Conservation (phyloP, 2,888 invertebrate genomes). For the Agonopterix alstromeriana region DNA sequence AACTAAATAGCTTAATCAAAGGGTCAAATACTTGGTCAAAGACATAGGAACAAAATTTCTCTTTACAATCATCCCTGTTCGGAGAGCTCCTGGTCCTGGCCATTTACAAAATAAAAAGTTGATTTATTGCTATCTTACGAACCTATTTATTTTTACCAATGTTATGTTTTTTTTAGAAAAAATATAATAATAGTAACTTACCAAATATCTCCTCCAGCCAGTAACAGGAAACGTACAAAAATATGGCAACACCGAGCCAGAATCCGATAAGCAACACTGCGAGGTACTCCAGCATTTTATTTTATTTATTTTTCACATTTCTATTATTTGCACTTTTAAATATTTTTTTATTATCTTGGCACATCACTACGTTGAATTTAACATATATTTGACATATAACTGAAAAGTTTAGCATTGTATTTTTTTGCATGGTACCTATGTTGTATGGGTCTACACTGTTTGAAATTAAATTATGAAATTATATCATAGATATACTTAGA, state of each 20-base stretch:
- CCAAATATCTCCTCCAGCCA: conserved; percentile 79
- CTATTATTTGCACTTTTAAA: neutral
- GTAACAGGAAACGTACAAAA: conserved; percentile 72
- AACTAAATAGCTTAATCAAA: too few relatives aligned
- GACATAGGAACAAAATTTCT: too few relatives aligned
- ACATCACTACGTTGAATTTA: neutral
- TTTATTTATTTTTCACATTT: neutral
- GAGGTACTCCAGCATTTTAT: conserved; percentile 62
- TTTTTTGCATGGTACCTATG: neutral
- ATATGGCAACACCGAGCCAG: conserved; percentile 70
- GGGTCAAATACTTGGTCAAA: too few relatives aligned
- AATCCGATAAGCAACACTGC: conserved; percentile 62
- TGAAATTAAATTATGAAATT: too few relatives aligned
- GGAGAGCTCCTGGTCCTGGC: too few relatives aligned
- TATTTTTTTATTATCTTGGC: neutral
- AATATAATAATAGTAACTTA: conserved; percentile 46
- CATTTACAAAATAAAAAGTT: too few relatives aligned
- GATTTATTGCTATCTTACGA: too few relatives aligned
- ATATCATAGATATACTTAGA: too few relatives aligned
- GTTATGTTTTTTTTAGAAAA: neutral
- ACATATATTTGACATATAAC: too few relatives aligned
- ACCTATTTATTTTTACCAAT: too few relatives aligned
- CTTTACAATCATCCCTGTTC: too few relatives aligned
- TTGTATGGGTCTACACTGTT: neutral
- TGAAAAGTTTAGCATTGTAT: neutral